A percentile compares a stretch with the other conserved stretches of the same genome.
phyloP scores from a whole-genome alignment of 2,888 invertebrate genomes.

The Galerucella pusilla region DNA sequence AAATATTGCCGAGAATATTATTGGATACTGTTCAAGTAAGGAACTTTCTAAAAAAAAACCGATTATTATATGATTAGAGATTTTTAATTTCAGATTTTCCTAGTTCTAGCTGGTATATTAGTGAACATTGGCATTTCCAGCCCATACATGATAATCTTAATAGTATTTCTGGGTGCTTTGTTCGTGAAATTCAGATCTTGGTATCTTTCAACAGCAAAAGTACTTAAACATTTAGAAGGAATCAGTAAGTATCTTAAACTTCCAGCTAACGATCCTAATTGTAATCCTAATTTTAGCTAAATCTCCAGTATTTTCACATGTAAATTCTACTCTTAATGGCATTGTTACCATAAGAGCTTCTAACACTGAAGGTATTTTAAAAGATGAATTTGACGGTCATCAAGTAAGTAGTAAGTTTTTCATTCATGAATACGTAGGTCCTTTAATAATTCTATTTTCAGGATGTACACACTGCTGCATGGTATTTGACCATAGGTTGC shows the following conservation, averaged over 20 bases:
- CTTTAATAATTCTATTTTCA: slow-evolving; percentile 39
- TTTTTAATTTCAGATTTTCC: slow-evolving; percentile 67
- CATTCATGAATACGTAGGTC: background rate
- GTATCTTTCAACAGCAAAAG: slow-evolving; percentile 77
- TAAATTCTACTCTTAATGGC: slow-evolving; percentile 48
- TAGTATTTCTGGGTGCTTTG: slow-evolving; percentile 70
- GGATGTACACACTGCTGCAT: slow-evolving; percentile 72
- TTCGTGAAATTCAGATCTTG: slow-evolving; percentile 73
- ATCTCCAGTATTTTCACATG: slow-evolving; percentile 52
- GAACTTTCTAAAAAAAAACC: slow-evolving; percentile 24
- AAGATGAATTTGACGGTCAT: slow-evolving; percentile 49
- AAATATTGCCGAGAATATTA: slow-evolving; percentile 74
- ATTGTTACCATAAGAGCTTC: slow-evolving; percentile 50
- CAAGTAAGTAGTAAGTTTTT: slow-evolving; percentile 48
- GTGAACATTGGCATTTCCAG: slow-evolving; percentile 77
- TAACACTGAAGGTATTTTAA: slow-evolving; percentile 44
- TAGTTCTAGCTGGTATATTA: slow-evolving; percentile 77
- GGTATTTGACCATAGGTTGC: slow-evolving; percentile 71
- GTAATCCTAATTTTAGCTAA: slow-evolving; percentile 46
- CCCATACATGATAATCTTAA: slow-evolving; percentile 73
- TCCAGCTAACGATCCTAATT: too few species aligned
- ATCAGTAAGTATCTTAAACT: slow-evolving; percentile 59
- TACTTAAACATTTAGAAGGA: slow-evolving; percentile 74
- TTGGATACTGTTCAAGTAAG: slow-evolving; percentile 72
- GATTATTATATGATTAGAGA: background rate